Conservation (phyloP, 2,113 vertebrate genomes). For the Nycticryphes semicollaris region DNA sequence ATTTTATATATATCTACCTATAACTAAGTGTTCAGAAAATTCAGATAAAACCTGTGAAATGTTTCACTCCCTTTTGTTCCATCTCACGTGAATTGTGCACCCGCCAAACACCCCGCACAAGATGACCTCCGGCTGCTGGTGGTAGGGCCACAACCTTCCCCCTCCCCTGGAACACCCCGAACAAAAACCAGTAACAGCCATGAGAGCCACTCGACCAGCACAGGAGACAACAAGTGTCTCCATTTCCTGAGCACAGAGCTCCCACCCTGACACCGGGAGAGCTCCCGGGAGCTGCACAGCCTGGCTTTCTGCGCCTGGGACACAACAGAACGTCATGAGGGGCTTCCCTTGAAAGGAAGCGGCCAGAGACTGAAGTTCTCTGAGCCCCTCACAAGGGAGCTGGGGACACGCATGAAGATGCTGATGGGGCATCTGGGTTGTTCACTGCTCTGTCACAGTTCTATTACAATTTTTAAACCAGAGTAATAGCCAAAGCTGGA, state of each 20-base stretch:
- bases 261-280: neutral
- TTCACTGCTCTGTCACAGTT: conserved; percentile 35
- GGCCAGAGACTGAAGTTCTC: conserved; percentile 10
- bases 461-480: conserved; percentile 38
- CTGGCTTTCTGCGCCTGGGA: neutral
- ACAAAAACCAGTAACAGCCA: neutral
- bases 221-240: neutral
- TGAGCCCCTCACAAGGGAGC: neutral
- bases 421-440: conserved; percentile 19
- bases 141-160: neutral
- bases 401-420: neutral
- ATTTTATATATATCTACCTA: too few species aligned
- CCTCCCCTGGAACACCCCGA: neutral
- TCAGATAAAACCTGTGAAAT: neutral
- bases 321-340: conserved; percentile 5
- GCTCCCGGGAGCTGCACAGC: neutral
- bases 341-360: conserved; percentile 7
- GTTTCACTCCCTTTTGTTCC: neutral
- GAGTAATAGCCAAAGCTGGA: conserved; percentile 39
- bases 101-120: neutral
- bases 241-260: neutral
- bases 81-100: neutral
- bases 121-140: neutral
- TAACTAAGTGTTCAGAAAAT: neutral
- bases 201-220: rapidly evolving